These are phyloP conservation scores for Otus scops DNA, from an alignment of 2,797 vertebrate species.

Conservation along the genomic window DNA sequence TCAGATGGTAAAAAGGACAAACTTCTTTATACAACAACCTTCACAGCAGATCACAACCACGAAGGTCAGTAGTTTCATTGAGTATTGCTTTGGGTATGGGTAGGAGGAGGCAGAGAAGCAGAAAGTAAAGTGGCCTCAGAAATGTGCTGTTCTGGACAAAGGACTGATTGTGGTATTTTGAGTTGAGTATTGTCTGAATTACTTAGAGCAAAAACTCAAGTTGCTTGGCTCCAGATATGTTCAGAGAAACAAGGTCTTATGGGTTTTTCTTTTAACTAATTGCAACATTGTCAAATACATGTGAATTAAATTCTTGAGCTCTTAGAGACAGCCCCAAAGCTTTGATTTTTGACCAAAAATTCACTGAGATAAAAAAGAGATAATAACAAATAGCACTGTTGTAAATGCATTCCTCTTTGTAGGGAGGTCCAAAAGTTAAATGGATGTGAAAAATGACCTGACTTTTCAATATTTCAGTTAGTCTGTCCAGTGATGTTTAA, in stretches of 20 bases:
- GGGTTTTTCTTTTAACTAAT: not conserved
- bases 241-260: not conserved
- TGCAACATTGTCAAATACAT: not conserved
- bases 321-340: not conserved
- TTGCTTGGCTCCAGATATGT: not conserved
- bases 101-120: not conserved
- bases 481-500: not conserved
- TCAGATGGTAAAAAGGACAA: not conserved
- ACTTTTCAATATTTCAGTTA: not conserved
- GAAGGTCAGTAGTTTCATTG: not conserved
- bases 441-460: not conserved
- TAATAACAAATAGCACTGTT: not conserved
- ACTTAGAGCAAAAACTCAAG: not conserved
- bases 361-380: not conserved
- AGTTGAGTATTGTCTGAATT: not conserved
- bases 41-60: not conserved
- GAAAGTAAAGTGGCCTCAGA: not conserved
- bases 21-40: not conserved
- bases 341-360: not conserved
- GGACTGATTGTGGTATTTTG: not conserved
- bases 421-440: not conserved
- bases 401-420: not conserved
- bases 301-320: not conserved
- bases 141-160: not conserved
- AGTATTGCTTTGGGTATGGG: not conserved